Percentiles rank a stretch among this genome's conserved stretches.
Conservation (phyloP, 2,888 invertebrate genomes). For the Orgyia antiqua region DNA sequence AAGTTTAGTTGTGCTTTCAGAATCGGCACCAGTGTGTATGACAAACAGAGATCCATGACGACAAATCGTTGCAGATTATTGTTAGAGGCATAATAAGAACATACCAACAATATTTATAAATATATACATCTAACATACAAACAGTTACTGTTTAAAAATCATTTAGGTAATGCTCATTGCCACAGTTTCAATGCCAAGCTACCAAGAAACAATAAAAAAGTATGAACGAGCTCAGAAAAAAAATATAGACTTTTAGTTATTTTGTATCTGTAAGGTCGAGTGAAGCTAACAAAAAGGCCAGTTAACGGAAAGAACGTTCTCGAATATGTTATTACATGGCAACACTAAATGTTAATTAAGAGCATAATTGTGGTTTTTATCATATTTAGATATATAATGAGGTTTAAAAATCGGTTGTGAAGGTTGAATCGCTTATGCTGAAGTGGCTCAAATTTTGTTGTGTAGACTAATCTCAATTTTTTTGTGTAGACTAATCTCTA, state of each 20-base stretch:
- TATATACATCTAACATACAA: no score
- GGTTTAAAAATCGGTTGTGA: neutral
- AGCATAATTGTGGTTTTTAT: conserved; percentile 2
- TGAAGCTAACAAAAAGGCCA: conserved; percentile 8
- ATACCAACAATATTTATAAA: no score
- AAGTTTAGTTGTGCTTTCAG: no score
- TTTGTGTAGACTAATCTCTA: no score
- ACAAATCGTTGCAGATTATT: no score
- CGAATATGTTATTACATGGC: conserved; percentile 1
- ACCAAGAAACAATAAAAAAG: conserved; percentile 20
- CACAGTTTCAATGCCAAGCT: conserved; percentile 20
- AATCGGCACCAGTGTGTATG: no score
- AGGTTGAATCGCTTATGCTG: no score
- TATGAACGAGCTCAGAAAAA: conserved; percentile 21
- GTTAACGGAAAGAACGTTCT: conserved; percentile 8
- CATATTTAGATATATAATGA: conserved; percentile 1
- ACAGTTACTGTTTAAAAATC: no score
- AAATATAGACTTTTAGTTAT: conserved; percentile 3
- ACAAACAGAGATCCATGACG: no score
- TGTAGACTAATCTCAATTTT: no score
- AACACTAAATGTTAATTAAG: conserved; percentile 2
- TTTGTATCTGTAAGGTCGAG: conserved; percentile 14
- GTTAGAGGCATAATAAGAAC: no score
- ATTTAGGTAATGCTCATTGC: conserved; percentile 17
- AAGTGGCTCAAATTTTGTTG: no score